Percentiles rank a stretch among this genome's conserved stretches.
These are phyloP conservation scores for Sorex maritimensis DNA, from an alignment of 2,797 vertebrate species.

Conservation along the genomic window DNA sequence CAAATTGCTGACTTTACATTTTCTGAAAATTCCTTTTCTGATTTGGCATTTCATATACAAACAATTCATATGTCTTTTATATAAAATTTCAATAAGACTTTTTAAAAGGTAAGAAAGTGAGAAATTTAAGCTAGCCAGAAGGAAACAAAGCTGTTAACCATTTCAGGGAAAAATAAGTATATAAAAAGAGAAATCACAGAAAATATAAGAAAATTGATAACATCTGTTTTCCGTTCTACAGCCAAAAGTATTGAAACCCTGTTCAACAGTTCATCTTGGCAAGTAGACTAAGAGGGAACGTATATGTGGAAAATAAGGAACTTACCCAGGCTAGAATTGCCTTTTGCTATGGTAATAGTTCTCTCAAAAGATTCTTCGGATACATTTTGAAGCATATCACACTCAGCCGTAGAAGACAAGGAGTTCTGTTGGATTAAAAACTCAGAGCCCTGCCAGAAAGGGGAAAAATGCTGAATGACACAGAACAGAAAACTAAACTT, in stretches of 20 bases:
- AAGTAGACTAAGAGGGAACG: rapidly evolving
- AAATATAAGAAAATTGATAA: slow-evolving; percentile 36
- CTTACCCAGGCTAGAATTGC: slow-evolving; percentile 98
- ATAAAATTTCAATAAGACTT: slow-evolving; percentile 72
- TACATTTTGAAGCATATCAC: slow-evolving; percentile 79
- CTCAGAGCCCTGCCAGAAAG: slow-evolving; percentile 89
- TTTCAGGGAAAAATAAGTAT: slow-evolving; percentile 65
- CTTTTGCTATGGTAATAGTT: slow-evolving; percentile 97
- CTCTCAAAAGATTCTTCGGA: slow-evolving; percentile 93
- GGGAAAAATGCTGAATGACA: slow-evolving; percentile 69
- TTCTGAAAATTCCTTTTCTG: slow-evolving; percentile 79
- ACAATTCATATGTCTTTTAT: slow-evolving; percentile 73
- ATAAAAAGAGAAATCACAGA: slow-evolving; percentile 11
- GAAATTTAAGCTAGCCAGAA: slow-evolving; percentile 45
- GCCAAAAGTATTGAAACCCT: background rate
- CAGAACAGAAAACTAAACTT: slow-evolving; percentile 71
- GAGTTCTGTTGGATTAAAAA: slow-evolving; percentile 86
- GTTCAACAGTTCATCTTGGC: background rate
- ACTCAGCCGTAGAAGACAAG: slow-evolving; percentile 75
- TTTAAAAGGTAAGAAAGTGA: slow-evolving; percentile 69
- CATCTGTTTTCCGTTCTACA: slow-evolving; percentile 54
- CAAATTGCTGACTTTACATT: slow-evolving; percentile 79
- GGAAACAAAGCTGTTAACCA: slow-evolving; percentile 71
- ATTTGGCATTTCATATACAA: slow-evolving; percentile 77
- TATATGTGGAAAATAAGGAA: slow-evolving; percentile 33